These are phyloP conservation scores for Aphaenogaster floridana DNA, from an alignment of 1,140 invertebrate species.

Conservation along the genomic window DNA sequence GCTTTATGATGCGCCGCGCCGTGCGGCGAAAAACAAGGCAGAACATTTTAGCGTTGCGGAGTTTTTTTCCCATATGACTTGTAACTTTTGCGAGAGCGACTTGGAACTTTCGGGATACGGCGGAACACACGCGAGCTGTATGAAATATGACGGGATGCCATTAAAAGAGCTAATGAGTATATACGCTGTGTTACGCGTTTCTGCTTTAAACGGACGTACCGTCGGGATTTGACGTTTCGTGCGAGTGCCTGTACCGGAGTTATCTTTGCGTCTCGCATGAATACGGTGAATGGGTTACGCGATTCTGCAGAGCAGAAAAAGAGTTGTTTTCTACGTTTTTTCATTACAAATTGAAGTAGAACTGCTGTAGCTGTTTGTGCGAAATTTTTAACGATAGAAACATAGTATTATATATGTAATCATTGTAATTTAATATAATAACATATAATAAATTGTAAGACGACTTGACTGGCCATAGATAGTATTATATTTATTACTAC, in stretches of 20 bases:
- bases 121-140: neutral
- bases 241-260: neutral
- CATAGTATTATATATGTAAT: neutral
- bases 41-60: conserved; percentile 35
- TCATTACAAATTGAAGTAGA: conserved; percentile 26
- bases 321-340: neutral
- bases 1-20: conserved; percentile 38
- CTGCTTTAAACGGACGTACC: conserved; percentile 45
- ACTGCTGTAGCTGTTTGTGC: too few relatives aligned
- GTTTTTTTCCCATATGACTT: conserved; percentile 67
- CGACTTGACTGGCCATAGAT: too few relatives aligned
- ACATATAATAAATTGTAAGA: neutral
- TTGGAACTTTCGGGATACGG: conserved; percentile 52
- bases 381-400: neutral
- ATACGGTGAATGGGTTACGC: neutral
- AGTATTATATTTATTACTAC: too few relatives aligned
- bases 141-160: conserved; percentile 51
- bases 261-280: conserved; percentile 8
- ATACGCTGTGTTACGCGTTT: conserved; percentile 45
- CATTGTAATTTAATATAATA: conserved; percentile 15
- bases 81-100: conserved; percentile 62
- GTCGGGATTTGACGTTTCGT: conserved; percentile 27
- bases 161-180: conserved; percentile 60
- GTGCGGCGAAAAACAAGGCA: conserved; percentile 21
- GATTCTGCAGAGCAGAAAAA: neutral